A percentile compares a stretch with the other conserved stretches of the same genome.
phyloP scores from a whole-genome alignment of 2,888 invertebrate genomes.

The Meiosimyza decipiens region DNA sequence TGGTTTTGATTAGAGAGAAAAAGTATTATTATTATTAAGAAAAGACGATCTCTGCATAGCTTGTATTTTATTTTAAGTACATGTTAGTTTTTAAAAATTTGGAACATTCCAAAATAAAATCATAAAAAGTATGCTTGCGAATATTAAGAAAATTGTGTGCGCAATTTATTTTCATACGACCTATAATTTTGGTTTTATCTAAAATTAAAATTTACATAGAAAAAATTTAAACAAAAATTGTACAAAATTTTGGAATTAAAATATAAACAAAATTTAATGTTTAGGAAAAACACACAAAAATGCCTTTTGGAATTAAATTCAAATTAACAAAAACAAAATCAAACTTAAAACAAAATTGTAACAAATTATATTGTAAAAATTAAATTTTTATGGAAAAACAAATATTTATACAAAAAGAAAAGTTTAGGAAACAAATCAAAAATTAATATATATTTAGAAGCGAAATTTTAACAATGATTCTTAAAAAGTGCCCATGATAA shows the following conservation, averaged over 20 bases:
- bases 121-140: slow-evolving; percentile 23
- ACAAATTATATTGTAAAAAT: slow-evolving; percentile 27
- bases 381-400: slow-evolving; percentile 50
- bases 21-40: slow-evolving; percentile 34
- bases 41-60: slow-evolving; percentile 26
- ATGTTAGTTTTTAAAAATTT: not conserved
- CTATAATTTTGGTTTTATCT: slow-evolving; percentile 45
- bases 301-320: slow-evolving; percentile 66
- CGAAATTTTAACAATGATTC: slow-evolving; percentile 49
- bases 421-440: slow-evolving; percentile 31
- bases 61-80: slow-evolving; percentile 20
- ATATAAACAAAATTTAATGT: slow-evolving; percentile 55
- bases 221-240: slow-evolving; percentile 44
- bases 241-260: slow-evolving; percentile 42
- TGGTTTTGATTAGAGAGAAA: not conserved
- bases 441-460: slow-evolving; percentile 49
- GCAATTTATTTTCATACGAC: slow-evolving; percentile 43
- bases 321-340: slow-evolving; percentile 50
- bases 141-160: slow-evolving; percentile 53
- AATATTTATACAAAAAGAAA: slow-evolving; percentile 49
- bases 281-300: slow-evolving; percentile 59
- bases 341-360: slow-evolving; percentile 23
- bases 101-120: slow-evolving; percentile 37
- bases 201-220: slow-evolving; percentile 38
- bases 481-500: slow-evolving; percentile 7